Conservation (phyloP, 2,113 vertebrate genomes). For the Toxotes jaculatrix region DNA sequence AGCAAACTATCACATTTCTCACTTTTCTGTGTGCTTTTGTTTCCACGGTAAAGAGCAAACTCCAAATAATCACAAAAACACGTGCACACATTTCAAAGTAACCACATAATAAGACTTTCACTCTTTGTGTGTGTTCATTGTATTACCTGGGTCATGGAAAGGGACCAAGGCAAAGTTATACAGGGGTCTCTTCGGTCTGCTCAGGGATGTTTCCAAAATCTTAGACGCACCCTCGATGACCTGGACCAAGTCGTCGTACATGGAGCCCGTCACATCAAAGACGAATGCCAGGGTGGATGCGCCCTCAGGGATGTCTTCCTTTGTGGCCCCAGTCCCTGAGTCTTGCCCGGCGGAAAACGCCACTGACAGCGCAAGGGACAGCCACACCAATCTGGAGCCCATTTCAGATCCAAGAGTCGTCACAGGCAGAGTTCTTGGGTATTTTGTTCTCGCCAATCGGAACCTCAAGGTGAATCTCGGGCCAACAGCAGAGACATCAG, state of each 20-base stretch:
- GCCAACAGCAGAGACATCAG: slow-evolving; percentile 62
- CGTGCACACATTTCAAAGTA: background rate
- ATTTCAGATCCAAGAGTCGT: slow-evolving; percentile 67
- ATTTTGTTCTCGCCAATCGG: slow-evolving; percentile 19
- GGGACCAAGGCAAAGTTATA: slow-evolving; percentile 97
- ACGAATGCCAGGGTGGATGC: slow-evolving; percentile 97
- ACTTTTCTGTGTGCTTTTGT: slow-evolving; percentile 68
- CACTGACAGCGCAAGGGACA: slow-evolving; percentile 72
- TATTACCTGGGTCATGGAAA: slow-evolving; percentile 97
- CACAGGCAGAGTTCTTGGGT: slow-evolving; percentile 31
- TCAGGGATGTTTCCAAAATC: slow-evolving; percentile 96
- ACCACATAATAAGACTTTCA: background rate
- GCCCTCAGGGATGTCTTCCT: slow-evolving; percentile 89
- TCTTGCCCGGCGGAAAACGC: slow-evolving; percentile 79
- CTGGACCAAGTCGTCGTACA: slow-evolving; percentile 98
- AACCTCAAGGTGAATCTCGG: slow-evolving; percentile 54
- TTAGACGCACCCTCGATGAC: slow-evolving; percentile 98
- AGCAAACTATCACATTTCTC: slow-evolving; percentile 83
- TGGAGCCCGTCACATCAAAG: slow-evolving; percentile 99
- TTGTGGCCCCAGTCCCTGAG: slow-evolving; percentile 47
- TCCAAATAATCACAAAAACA: slow-evolving; percentile 13
- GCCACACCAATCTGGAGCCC: slow-evolving; percentile 64
- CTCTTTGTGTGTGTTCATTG: background rate
- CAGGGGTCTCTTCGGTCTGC: slow-evolving; percentile 91
- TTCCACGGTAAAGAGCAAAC: background rate